phyloP scores from a whole-genome alignment of 2,113 vertebrate species.

The Chionis minor region DNA sequence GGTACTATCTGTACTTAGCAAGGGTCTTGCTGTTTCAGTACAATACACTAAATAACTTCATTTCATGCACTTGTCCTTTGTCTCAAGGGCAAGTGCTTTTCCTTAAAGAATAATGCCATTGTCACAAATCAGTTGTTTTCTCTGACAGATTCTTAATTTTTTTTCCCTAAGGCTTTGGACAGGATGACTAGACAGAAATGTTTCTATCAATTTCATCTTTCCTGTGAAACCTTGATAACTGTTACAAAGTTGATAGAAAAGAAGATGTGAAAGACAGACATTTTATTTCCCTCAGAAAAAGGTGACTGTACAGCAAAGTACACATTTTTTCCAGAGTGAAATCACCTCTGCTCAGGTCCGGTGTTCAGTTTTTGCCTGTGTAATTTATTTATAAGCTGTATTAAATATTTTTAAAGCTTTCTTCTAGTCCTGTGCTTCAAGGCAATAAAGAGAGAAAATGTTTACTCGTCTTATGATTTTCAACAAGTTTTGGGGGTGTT shows the following conservation, averaged over 20 bases:
- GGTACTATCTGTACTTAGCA: background rate
- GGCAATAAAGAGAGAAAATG: background rate
- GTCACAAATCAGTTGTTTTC: background rate
- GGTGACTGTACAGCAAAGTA: background rate
- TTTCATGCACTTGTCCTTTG: background rate
- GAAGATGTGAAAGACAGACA: background rate
- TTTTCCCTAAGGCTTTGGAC: background rate
- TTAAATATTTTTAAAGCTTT: conserved; percentile 5
- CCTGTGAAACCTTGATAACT: background rate
- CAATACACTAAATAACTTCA: background rate
- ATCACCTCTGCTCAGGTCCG: background rate
- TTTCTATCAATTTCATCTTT: background rate
- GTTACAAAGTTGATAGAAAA: background rate
- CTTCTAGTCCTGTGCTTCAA: background rate
- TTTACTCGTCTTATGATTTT: background rate
- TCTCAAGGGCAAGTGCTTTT: background rate
- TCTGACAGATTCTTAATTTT: background rate
- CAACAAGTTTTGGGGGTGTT: background rate
- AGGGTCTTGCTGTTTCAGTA: background rate
- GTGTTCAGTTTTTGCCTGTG: background rate
- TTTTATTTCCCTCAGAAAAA: background rate
- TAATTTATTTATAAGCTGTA: background rate
- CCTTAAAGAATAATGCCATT: background rate
- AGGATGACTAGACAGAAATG: background rate
- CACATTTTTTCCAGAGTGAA: background rate